phyloP scores from a whole-genome alignment of 2,113 vertebrate species.

The Promerops cafer region DNA sequence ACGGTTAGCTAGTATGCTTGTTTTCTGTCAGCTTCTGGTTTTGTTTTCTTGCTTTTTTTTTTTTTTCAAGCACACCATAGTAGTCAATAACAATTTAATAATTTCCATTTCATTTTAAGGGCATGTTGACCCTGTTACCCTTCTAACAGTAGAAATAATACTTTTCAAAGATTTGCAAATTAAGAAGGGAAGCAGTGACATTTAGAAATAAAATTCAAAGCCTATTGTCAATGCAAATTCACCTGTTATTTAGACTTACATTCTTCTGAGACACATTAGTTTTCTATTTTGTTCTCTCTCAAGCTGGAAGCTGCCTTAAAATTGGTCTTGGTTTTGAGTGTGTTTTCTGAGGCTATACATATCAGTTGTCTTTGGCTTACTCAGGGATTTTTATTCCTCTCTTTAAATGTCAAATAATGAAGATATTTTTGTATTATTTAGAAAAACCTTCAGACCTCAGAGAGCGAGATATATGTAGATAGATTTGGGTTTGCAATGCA shows the following conservation, averaged over 20 bases:
- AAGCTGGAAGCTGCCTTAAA: conserved; percentile 58
- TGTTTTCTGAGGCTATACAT: conserved; percentile 66
- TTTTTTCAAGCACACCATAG: background rate
- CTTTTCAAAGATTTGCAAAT: background rate
- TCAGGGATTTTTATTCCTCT: conserved; percentile 81
- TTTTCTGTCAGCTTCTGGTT: background rate
- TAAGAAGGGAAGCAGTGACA: background rate
- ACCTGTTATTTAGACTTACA: background rate
- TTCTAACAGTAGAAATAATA: background rate
- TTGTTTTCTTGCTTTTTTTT: background rate
- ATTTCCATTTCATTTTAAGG: background rate
- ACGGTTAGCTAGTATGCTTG: background rate
- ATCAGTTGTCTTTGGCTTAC: conserved; percentile 74
- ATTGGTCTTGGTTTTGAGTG: conserved; percentile 27
- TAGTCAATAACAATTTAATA: background rate
- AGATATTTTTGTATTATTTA: conserved; percentile 76
- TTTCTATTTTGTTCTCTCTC: conserved; percentile 20
- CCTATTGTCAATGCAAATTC: background rate
- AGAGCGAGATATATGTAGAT: background rate
- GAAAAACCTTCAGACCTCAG: conserved; percentile 62
- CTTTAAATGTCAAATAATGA: conserved; percentile 72
- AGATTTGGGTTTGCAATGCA: conserved; percentile 26
- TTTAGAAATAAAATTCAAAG: conserved; percentile 1
- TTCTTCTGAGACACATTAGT: conserved; percentile 10
- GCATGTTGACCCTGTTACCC: background rate